Base-by-base conservation (phyloP, 2,797 vertebrate genomes). In the Enteromius radiatus region DNA sequence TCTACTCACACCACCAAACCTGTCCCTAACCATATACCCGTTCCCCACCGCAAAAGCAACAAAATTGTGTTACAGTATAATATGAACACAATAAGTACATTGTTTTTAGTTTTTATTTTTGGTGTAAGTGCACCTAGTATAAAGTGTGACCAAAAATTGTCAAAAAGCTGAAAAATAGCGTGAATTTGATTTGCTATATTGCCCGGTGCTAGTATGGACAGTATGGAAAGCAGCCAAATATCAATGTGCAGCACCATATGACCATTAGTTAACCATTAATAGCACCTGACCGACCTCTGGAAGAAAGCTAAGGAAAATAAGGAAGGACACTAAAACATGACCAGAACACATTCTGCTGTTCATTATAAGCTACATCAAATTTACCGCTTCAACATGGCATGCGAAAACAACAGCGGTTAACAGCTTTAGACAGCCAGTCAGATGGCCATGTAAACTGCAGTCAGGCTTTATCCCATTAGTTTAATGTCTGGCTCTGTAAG, bases 201-300 rank as follows among this genome's bases (percentile, higher is more conserved):
- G 31, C 49, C 71, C 21, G 23, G 12, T 33, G 21, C 19, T 74
- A 15, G 47, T 36, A 74, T 54, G 38, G 14, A 45, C 75, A 36
- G n/a, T 38, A 45, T 47, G 52, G 52, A 59, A 7, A 61, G 4
- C 31, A 19, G 67, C 67, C 78, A 80, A 56, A 59, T 71, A 61
- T 71, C 78, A 56, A 19, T 7, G 23, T 45, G 26, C 36, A 41
- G 78, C 78, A 80, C 78, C 52, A 71, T 80, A 80, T 80, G 78
- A 80, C 36, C 78, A 80, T 80, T 80, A 71, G 67, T 71, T 71
- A 71, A 54, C 52, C 67, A 71, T 61, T 80, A 80, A 61, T 43
- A 73, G 54, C 21, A 81, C 77, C 54, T 49, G 54, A 49, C 23
- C n/a, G 31, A 76, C 56, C 78, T 59, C 49, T 68, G 78, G 68